Base-by-base conservation (phyloP, 1,140 invertebrate species). In the Diabrotica undecimpunctata region DNA sequence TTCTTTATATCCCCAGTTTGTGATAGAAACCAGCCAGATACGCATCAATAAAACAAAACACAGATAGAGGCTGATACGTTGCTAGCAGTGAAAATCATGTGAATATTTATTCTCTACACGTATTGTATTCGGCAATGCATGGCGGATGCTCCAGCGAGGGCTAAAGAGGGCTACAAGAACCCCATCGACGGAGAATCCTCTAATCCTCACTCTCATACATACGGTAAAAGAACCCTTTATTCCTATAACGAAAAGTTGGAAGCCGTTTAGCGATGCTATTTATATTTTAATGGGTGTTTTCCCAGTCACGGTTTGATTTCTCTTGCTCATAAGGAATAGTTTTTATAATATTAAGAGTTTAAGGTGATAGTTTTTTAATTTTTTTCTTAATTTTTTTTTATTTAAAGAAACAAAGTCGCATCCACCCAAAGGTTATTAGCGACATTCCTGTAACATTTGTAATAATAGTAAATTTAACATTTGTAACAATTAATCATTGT, bases 191-290 rank as follows among this genome's bases (percentile, higher is more conserved):
- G 41, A 52, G 54, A 58, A 66, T 66, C 65, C 65, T 62, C 61
- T 62, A 66, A 66, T 51, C 65, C 65, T 62, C 62, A 59, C 51
- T 54, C 57, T 62, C 65, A 66, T 62, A 66, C 65, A 66, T 62
- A 66, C 61, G 65, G 54, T 62, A 59, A 66, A 66, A 59, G 57
- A 62, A 61, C 65, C 60, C 65, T 66, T 66, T 61, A 61, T 54
- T 13, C 53, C 12, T 54, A 8, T 54, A 46, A n/a, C 41, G 41
- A 46, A 46, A 46, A 46, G 41, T 46, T 25, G 25, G 25, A 25
- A 2, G 25, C 25, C 25, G 25, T 25, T 25, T 25, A 25, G 25
- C 25, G 25, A 25, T 25, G 25, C 25, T 25, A 25, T 25, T 25
- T 25, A 25, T 25, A 25, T 25, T 25, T 25, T 25, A 25, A 25